Base-by-base conservation (phyloP, 2,797 vertebrate genomes). In the Gallinago nigripennis region DNA sequence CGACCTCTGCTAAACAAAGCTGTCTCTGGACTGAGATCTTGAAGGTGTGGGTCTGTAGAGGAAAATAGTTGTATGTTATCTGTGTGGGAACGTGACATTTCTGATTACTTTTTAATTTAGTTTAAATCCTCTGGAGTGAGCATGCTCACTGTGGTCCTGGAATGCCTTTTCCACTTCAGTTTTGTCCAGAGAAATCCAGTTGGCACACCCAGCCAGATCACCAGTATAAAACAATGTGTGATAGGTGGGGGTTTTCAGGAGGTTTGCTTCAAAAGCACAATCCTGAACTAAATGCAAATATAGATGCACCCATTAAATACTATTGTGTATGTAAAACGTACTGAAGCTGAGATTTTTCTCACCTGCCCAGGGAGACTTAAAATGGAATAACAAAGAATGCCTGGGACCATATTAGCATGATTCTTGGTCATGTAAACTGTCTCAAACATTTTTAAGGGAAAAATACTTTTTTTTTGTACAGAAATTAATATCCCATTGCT, bases 141-240 rank as follows among this genome's bases (percentile, higher is more conserved):
- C 9, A 6, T 88, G 57, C 61, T 58, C 37, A 12, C 28, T 51
- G 13, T 24, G 16, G 8, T 68, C 39, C 61, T 88, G 28, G 19
- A 94, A 28, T 92, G 28, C 15, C 15, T 54, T n/a, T 90, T 71
- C 28, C 53, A 23, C 37, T 86, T 76, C 28, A 64, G 0, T 68
- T 90, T 86, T 76, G 23, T 82, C 65, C 43, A 16, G 54, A 85
- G 58, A 86, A 80, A 80, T 45, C n/a, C 13, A 64, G 2, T 80
- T 76, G 86, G 68, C 18, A 37, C 12, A 8, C 9, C 39, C 58
- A 69, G 72, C 72, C 39, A 60, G 56, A 56, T 61, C 69, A 65
- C 16, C 51, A 77, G 12, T 69, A 31, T 86, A 82, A 30, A 94
- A 60, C 82, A 43, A 80, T 72, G 50, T 88, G 39, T 80, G 69